phyloP scores from a whole-genome alignment of 2,888 invertebrate genomes.

The Agrotis ipsilon region DNA sequence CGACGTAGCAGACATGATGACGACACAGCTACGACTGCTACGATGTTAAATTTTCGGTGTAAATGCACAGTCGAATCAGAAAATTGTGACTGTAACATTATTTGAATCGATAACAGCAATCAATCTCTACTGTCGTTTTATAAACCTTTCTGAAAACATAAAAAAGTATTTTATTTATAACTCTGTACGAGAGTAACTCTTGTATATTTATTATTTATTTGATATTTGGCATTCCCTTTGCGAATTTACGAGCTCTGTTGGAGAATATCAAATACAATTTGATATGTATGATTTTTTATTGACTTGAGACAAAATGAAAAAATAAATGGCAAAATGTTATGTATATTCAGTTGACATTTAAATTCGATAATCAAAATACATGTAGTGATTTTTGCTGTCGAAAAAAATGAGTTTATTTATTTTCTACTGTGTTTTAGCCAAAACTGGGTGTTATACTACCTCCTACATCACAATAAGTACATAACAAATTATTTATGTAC shows the following conservation, averaged over 20 bases:
- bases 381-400: no score
- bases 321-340: no score
- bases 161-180: neutral
- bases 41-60: neutral
- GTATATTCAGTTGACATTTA: no score
- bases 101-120: neutral
- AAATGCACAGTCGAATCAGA: neutral
- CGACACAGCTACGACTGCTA: conserved; percentile 14
- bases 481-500: no score
- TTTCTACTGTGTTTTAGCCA: conserved; percentile 7
- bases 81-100: neutral
- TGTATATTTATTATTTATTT: conserved; percentile 23
- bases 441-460: neutral
- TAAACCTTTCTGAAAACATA: neutral
- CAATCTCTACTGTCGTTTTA: neutral
- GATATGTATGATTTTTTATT: no score
- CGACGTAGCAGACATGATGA: conserved; percentile 7
- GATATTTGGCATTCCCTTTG: conserved; percentile 2
- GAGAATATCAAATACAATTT: conserved; percentile 1
- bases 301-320: no score
- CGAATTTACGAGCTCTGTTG: neutral
- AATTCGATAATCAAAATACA: no score
- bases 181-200: neutral
- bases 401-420: neutral
- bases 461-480: conserved; percentile 1